A percentile compares a stretch with the other conserved stretches of the same genome.
Conservation (phyloP, 1,140 invertebrate species). For the Lerema accius region DNA sequence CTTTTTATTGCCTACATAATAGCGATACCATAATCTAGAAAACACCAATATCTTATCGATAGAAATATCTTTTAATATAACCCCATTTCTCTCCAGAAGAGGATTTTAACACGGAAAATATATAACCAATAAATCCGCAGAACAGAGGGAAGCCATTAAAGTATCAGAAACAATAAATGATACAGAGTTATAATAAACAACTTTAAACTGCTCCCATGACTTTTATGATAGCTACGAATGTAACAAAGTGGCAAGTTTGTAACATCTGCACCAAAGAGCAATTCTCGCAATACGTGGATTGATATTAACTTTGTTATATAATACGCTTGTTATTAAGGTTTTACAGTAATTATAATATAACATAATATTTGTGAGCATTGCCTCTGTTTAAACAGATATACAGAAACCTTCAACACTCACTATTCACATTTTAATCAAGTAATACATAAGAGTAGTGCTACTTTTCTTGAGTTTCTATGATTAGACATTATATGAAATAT, state of each 20-base stretch:
- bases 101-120: not conserved
- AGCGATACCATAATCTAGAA: too few species aligned
- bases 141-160: constrained; percentile 15
- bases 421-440: too few species aligned
- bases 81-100: too few species aligned
- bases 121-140: not conserved
- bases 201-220: constrained; percentile 24
- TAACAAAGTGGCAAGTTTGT: constrained; percentile 15
- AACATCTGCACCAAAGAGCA: constrained; percentile 18
- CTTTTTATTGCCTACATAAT: too few species aligned
- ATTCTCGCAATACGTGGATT: constrained; percentile 25
- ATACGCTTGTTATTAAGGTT: too few species aligned
- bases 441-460: too few species aligned
- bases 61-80: too few species aligned
- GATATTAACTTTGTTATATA: constrained; percentile 19
- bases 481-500: too few species aligned
- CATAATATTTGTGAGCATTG: not conserved
- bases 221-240: constrained; percentile 27
- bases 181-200: constrained; percentile 19
- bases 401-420: too few species aligned
- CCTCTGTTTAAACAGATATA: not conserved
- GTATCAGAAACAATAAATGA: constrained; percentile 27
- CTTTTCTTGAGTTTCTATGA: too few species aligned
- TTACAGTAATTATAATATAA: too few species aligned
- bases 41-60: too few species aligned